phyloP scores from a whole-genome alignment of 2,797 vertebrate genomes.

The Telmatherina bonti region DNA sequence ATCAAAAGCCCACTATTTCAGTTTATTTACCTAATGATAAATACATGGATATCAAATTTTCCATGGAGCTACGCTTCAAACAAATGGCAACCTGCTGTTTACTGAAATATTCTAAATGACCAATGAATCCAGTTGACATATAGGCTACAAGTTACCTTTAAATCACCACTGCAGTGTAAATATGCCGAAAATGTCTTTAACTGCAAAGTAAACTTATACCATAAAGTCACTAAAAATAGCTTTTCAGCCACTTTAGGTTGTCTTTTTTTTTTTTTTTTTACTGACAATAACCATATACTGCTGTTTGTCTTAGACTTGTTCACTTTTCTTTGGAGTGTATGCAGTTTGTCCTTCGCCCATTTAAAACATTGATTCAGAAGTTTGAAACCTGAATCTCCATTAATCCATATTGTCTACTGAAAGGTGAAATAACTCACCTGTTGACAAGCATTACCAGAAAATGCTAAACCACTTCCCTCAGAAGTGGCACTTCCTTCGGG shows the following conservation, averaged over 20 bases:
- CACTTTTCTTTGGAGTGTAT: not conserved
- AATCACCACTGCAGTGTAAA: not conserved
- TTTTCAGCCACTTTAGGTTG: not conserved
- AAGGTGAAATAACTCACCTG: not conserved
- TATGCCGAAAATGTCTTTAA: too few species aligned
- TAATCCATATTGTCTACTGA: not conserved
- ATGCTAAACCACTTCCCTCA: too few species aligned
- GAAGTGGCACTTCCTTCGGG: too few species aligned
- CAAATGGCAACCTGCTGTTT: not conserved
- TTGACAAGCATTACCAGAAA: not conserved
- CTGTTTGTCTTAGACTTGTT: not conserved
- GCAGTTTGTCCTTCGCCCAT: not conserved
- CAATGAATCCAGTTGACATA: not conserved
- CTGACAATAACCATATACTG: not conserved
- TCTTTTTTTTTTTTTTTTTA: not conserved
- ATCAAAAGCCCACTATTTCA: not conserved
- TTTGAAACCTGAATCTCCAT: not conserved
- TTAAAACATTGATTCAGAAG: not conserved
- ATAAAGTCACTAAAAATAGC: slow-evolving; percentile 23
- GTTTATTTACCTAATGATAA: slow-evolving; percentile 1
- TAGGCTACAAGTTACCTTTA: not conserved
- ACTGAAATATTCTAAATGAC: not conserved
- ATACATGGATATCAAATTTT: too few species aligned
- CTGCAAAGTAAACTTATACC: not conserved
- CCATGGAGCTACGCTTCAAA: not conserved